Evolutionary conservation across 2,888 invertebrate genomes (phyloP), one percentile per base, ranked within the genome.

Genomic region (Mystacides longicornis): DNA sequence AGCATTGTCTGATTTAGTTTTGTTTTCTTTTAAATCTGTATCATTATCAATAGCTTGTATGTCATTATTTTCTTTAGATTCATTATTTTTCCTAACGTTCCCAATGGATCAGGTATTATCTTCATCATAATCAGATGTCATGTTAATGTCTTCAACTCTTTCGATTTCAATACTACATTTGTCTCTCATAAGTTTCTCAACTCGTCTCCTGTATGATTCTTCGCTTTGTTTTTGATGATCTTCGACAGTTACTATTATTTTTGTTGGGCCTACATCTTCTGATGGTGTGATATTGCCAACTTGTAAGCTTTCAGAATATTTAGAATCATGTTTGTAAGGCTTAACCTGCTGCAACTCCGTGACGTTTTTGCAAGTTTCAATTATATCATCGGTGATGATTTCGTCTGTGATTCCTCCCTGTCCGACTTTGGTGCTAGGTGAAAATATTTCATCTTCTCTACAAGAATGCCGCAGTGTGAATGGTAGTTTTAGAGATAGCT

Each of bases 381-480:
- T 70, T 69, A 56, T 75, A 69, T 60, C 72, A 71, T 75, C 75
- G 46, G 74, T 74, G 45, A 74, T 75, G 50, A 72, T 71, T 67
- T 75, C 77, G 65, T 76, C 76, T 53, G 71, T 74, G 43, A 77
- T 78, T 52, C 78, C 79, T 11, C 76, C 54, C 2, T 45, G 31
- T 1, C 37, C 21, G 27, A 54, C 22, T n/a, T 54, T 54, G 11
- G 57, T 51, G 42, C 50, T 58, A 4, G 58, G 58, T 4, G 58
- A 58, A 23, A 58, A 74, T 4, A 79, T 75, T 27, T 85, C 83
- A 62, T 80, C 78, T 60, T 85, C 84, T 53, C 78, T 77, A 61
- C 82, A 81, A 4, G 84, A 84, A 68, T 90, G 89, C 69, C 88
- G 87, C 19, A 91, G 70, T 0, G 84, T 84, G 68, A 91, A 91